These are phyloP conservation scores for Melopsittacus undulatus DNA, from an alignment of 2,797 vertebrate genomes.

Conservation along the genomic window DNA sequence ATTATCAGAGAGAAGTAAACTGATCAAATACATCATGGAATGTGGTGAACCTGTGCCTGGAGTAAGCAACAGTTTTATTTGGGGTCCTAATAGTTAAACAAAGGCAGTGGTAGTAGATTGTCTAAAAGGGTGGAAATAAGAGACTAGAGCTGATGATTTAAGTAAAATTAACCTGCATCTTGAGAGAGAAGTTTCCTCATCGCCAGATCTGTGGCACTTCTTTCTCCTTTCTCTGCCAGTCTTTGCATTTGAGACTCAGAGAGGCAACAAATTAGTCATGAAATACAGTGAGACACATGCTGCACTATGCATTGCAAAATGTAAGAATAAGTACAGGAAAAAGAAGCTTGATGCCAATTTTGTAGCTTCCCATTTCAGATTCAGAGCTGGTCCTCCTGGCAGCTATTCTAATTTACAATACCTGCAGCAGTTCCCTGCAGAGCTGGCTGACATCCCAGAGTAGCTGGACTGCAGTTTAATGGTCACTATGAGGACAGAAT, in stretches of 20 bases:
- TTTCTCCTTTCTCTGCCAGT: background rate
- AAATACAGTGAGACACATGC: background rate
- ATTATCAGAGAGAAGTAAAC: constrained; percentile 84
- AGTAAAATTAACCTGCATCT: background rate
- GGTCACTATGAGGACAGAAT: background rate
- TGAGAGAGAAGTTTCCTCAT: background rate
- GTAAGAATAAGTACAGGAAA: background rate
- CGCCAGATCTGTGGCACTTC: background rate
- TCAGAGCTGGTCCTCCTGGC: constrained; percentile 19
- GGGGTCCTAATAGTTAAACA: background rate
- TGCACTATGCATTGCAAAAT: background rate
- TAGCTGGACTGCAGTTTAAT: constrained; percentile 10
- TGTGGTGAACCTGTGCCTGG: constrained; percentile 84
- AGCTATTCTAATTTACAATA: constrained; percentile 39
- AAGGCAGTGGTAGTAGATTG: background rate
- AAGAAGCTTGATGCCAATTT: constrained; percentile 26
- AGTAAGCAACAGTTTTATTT: constrained; percentile 72
- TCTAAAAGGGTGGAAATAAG: background rate
- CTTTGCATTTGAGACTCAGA: background rate
- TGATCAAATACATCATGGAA: constrained; percentile 84
- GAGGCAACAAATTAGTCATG: background rate
- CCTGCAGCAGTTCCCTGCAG: constrained; percentile 16
- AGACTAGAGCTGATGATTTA: background rate
- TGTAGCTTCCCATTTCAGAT: constrained; percentile 19
- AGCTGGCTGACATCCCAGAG: constrained; percentile 35